These are phyloP conservation scores for Pipistrellus pipistrellus DNA, from an alignment of 2,797 vertebrate genomes.

Conservation along the genomic window DNA sequence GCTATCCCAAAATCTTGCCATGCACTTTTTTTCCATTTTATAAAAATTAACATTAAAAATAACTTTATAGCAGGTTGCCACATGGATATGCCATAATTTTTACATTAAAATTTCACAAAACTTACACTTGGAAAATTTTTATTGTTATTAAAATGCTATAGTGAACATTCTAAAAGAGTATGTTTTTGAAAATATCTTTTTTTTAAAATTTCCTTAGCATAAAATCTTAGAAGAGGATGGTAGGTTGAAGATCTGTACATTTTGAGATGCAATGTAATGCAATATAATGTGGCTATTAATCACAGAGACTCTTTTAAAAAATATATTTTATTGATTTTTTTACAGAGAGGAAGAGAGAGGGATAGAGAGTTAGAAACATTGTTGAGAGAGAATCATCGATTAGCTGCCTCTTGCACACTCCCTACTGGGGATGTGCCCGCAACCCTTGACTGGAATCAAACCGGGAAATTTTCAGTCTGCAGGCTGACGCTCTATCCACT, in stretches of 20 bases:
- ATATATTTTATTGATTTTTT: too few relatives aligned
- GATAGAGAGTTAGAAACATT: too few relatives aligned
- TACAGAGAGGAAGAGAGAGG: too few relatives aligned
- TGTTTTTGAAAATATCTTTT: background rate
- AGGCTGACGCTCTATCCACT: too few relatives aligned
- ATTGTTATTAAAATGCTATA: conserved; percentile 9
- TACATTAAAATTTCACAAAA: background rate
- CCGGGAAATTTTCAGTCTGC: too few relatives aligned
- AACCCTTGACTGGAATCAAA: too few relatives aligned
- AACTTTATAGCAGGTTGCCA: background rate
- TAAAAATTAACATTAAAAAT: conserved; percentile 15
- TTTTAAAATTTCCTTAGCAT: background rate
- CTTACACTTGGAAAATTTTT: background rate
- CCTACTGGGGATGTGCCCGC: too few relatives aligned
- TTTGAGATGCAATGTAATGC: background rate
- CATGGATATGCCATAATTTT: background rate
- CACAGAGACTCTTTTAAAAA: background rate
- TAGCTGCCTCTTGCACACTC: too few relatives aligned
- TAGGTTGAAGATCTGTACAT: background rate
- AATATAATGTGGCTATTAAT: background rate
- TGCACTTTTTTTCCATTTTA: background rate
- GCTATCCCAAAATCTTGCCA: background rate
- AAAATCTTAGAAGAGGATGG: background rate
- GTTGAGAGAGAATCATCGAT: too few relatives aligned
- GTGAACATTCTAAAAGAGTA: background rate